Base-by-base conservation (phyloP, 1,140 invertebrate genomes). In the Drosophila sp. region DNA sequence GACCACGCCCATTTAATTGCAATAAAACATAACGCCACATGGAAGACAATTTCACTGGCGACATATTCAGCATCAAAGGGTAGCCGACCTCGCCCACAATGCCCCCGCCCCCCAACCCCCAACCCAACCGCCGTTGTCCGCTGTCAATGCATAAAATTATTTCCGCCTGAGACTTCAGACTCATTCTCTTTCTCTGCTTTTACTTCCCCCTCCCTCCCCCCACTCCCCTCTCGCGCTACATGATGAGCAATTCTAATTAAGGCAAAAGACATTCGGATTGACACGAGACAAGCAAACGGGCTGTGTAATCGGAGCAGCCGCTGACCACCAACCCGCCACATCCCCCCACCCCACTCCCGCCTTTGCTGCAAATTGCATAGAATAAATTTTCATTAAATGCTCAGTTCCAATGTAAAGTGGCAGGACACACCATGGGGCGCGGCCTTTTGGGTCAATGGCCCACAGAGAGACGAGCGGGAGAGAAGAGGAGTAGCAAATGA, bases 351-450 rank as follows among this genome's bases (percentile, higher is more conserved):
- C n/a, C 61, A 32, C 29, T 61, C 74, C 63, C 35, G 41, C 68
- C 60, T 76, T 47, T 70, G 66, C 83, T 66, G 84, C 74, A 84
- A 89, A 89, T 89, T 89, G 84, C 84, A 89, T 80, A 79, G 84
- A 89, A 89, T 89, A 89, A 89, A 89, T 89, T 84, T 89, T 89
- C 84, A 89, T 89, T 89, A 89, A 86, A 75, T 75, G 65, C 82
- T 70, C 74, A 72, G 78, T 66, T 72, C 76, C 72, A 74, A 79
- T 82, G 80, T 66, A 79, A 79, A 83, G 63, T 83, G 80, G 75
- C 83, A 86, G 82, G 82, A 85, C 74, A 84, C 63, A 78, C 70
- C 68, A 72, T 63, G 60, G 70, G 62, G 76, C 80, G 64, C 80
- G 60, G 76, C 84, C 84, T 78, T 72, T 55, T 63, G 76, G 84